A percentile compares a stretch with the other conserved stretches of the same genome.
These are phyloP conservation scores for Oenanthe melanoleuca DNA, from an alignment of 2,113 vertebrate genomes.

Conservation along the genomic window DNA sequence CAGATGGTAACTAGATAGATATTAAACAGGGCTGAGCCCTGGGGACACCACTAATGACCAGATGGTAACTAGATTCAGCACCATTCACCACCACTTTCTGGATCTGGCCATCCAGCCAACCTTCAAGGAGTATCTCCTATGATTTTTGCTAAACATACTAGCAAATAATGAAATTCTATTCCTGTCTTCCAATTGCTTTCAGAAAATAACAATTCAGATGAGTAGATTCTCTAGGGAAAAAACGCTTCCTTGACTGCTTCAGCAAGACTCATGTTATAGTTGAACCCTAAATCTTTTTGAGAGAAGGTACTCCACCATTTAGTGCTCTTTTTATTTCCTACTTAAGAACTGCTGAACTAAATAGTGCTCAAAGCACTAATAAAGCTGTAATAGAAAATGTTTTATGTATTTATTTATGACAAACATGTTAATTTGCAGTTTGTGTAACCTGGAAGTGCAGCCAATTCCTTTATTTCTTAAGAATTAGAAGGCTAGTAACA, in stretches of 20 bases:
- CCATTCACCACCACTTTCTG: not conserved
- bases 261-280: not conserved
- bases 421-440: not conserved
- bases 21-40: not conserved
- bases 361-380: not conserved
- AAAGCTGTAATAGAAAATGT: not conserved
- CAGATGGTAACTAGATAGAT: not conserved
- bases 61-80: not conserved
- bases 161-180: not conserved
- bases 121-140: not conserved
- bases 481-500: not conserved
- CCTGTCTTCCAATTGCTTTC: not conserved
- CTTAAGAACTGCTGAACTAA: not conserved
- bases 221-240: not conserved
- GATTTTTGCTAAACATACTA: not conserved
- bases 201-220: not conserved
- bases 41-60: too few relatives aligned
- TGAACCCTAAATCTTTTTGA: not conserved
- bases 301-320: not conserved
- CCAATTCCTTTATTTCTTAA: not conserved
- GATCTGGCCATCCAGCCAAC: accelerated
- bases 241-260: not conserved
- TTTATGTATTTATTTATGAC: not conserved
- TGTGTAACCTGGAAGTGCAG: not conserved
- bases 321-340: not conserved